Evolutionary conservation across 53 echinoderm and acorn worm species (phyloP).

Genomic region (Arbacia lixula): DNA sequence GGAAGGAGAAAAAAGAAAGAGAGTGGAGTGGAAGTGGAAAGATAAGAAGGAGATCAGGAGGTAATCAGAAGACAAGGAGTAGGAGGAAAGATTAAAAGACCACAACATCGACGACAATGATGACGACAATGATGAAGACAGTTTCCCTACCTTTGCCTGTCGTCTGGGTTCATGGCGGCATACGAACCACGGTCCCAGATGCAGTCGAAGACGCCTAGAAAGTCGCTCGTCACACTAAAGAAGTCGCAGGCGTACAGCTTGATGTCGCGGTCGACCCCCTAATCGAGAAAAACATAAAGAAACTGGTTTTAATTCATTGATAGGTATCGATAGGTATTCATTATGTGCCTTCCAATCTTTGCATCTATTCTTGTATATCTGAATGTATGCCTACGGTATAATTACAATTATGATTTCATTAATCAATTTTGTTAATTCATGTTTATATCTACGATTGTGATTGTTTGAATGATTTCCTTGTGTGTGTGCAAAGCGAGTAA

Average conservation of each 20-base stretch:
- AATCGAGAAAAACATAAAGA: not conserved
- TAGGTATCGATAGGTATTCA: too few relatives aligned
- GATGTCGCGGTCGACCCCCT: slow-evolving; percentile 74
- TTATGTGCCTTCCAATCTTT: too few relatives aligned
- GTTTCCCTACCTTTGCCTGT: slow-evolving; percentile 71
- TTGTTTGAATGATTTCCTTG: too few relatives aligned
- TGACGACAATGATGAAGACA: too few relatives aligned
- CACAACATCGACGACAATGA: too few relatives aligned
- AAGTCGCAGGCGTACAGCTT: slow-evolving; percentile 85
- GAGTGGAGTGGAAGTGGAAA: too few relatives aligned
- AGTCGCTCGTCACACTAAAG: slow-evolving; percentile 74
- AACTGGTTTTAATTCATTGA: not conserved
- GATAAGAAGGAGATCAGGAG: too few relatives aligned
- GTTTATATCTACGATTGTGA: not conserved
- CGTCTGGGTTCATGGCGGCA: slow-evolving; percentile 86
- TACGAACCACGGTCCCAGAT: slow-evolving; percentile 95
- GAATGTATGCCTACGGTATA: not conserved
- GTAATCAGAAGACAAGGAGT: too few relatives aligned
- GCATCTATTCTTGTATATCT: too few relatives aligned
- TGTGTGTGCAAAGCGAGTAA: too few relatives aligned
- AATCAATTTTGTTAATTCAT: not conserved
- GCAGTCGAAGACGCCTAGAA: slow-evolving; percentile 81
- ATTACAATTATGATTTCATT: not conserved
- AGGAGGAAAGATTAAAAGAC: too few relatives aligned
- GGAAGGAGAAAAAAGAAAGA: too few relatives aligned